Evolutionary conservation across 2,113 vertebrate genomes (phyloP).

Genomic region (Rhodinocichla rosea): DNA sequence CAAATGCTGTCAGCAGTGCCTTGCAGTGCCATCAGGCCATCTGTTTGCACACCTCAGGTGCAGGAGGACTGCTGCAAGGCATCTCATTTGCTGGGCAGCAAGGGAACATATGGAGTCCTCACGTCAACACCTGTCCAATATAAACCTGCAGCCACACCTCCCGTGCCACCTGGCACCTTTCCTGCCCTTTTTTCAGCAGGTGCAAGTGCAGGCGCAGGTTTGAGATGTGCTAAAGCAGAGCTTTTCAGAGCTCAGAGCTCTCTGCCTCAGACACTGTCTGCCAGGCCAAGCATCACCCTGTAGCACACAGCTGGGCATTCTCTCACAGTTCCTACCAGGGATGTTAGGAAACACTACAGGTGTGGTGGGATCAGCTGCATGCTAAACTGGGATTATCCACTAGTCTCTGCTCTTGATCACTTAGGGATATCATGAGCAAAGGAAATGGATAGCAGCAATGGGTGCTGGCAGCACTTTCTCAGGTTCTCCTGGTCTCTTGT

Average conservation of each 20-base stretch:
- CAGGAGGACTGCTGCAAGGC: not conserved
- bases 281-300: not conserved
- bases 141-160: not conserved
- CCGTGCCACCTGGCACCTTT: rapidly evolving
- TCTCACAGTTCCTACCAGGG: not conserved
- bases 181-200: not conserved
- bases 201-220: rapidly evolving
- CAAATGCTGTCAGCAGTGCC: not conserved
- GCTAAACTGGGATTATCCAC: not conserved
- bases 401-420: not conserved
- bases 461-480: not conserved
- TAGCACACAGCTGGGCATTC: not conserved
- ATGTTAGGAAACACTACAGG: not conserved
- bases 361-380: not conserved
- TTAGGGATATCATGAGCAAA: not conserved
- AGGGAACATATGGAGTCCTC: not conserved
- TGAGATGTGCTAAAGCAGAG: not conserved
- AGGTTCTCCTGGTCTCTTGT: not conserved
- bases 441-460: not conserved
- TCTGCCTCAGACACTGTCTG: not conserved
- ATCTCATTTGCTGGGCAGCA: not conserved
- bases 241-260: not conserved
- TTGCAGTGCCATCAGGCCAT: not conserved
- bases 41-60: not conserved
- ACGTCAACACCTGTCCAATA: not conserved